Conservation (phyloP, 2,113 vertebrate genomes). For the Leiothrix lutea region DNA sequence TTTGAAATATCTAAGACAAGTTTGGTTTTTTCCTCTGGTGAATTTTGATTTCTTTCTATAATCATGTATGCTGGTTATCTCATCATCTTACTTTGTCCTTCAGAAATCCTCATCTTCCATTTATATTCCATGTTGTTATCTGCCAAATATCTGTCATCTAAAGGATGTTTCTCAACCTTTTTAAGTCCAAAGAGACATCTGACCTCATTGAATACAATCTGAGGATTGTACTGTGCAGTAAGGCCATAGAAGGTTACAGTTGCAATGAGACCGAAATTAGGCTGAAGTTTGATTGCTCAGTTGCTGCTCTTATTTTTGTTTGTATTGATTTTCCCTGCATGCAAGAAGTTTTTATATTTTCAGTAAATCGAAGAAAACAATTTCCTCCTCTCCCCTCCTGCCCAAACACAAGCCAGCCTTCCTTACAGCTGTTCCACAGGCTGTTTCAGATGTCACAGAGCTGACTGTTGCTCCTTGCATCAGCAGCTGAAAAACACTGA, state of each 20-base stretch:
- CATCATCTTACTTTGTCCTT: constrained; percentile 5
- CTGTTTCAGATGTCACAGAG: neutral
- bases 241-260: neutral
- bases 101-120: neutral
- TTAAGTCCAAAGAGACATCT: neutral
- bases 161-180: neutral
- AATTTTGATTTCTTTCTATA: neutral
- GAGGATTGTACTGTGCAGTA: neutral
- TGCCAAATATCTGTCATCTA: constrained; percentile 8
- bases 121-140: neutral
- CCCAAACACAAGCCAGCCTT: neutral
- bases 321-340: neutral
- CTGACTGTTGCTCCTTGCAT: neutral
- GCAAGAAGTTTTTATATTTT: no score
- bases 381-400: neutral
- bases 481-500: neutral
- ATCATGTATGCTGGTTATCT: neutral
- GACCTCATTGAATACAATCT: neutral
- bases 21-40: neutral
- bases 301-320: neutral
- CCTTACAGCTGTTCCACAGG: neutral
- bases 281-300: neutral
- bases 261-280: neutral
- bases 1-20: neutral
- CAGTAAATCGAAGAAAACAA: no score